Percentiles rank a stretch among this genome's conserved stretches.
phyloP scores from a whole-genome alignment of 2,113 vertebrate species.

The Serinus canaria region DNA sequence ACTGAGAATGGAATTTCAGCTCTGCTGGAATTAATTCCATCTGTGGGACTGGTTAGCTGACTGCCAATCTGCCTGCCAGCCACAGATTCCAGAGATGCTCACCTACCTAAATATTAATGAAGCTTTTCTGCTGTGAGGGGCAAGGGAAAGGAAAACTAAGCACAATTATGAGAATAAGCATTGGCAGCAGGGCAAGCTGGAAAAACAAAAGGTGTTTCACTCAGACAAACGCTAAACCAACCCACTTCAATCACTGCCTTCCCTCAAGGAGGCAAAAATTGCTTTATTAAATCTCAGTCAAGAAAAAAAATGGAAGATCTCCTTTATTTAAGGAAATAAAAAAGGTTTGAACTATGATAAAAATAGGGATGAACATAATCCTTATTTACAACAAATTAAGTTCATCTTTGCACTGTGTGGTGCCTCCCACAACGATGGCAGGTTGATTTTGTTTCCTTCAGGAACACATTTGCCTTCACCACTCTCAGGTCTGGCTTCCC shows the following conservation, averaged over 20 bases:
- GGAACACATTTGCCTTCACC: neutral
- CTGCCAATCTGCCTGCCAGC: neutral
- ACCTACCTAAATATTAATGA: neutral
- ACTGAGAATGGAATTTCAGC: no score
- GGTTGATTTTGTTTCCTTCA: neutral
- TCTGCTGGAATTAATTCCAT: neutral
- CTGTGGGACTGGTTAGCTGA: neutral
- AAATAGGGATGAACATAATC: neutral
- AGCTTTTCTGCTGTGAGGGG: neutral
- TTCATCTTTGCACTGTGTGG: neutral
- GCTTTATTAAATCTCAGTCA: neutral
- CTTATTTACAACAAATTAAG: neutral
- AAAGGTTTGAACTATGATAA: neutral
- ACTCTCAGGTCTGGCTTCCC: neutral
- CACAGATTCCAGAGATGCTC: neutral
- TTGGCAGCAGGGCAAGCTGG: neutral
- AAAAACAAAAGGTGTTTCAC: neutral
- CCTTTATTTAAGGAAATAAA: neutral
- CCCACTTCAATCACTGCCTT: neutral
- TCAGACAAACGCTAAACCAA: neutral
- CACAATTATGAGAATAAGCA: neutral
- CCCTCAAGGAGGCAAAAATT: neutral
- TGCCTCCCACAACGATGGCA: neutral
- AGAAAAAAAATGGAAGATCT: neutral
- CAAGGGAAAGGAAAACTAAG: neutral